Evolutionary conservation across 2,797 vertebrate genomes (phyloP).

Genomic region (Cygnus olor): DNA sequence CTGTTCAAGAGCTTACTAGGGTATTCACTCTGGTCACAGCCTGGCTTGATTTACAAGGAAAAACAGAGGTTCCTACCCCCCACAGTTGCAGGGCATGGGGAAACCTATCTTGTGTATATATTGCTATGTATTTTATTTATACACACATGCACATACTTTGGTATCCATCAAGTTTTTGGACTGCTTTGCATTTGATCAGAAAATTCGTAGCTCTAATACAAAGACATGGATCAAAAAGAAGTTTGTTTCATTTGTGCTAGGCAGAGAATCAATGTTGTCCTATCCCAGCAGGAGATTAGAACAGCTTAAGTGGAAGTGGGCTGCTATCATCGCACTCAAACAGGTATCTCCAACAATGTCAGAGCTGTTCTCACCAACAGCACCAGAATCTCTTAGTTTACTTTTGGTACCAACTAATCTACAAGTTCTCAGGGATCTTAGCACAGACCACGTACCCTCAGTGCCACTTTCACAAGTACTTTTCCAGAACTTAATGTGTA

Average conservation of each 20-base stretch:
- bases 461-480: neutral
- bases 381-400: neutral
- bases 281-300: constrained; percentile 3
- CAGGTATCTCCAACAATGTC: neutral
- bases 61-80: neutral
- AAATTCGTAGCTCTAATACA: neutral
- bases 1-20: neutral
- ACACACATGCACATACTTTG: neutral
- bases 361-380: neutral
- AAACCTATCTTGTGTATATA: neutral
- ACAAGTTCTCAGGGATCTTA: neutral
- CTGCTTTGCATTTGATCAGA: neutral
- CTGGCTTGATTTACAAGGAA: neutral
- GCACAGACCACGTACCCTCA: neutral
- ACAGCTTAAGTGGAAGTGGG: neutral
- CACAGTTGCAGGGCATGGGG: neutral
- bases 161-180: neutral
- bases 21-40: neutral
- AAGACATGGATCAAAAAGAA: neutral
- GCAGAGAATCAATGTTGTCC: neutral
- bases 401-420: neutral
- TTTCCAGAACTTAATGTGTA: neutral
- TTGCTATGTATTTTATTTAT: neutral
- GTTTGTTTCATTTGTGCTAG: neutral
- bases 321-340: neutral